phyloP scores from a whole-genome alignment of 2,113 vertebrate genomes.

The Cololabis saira region DNA sequence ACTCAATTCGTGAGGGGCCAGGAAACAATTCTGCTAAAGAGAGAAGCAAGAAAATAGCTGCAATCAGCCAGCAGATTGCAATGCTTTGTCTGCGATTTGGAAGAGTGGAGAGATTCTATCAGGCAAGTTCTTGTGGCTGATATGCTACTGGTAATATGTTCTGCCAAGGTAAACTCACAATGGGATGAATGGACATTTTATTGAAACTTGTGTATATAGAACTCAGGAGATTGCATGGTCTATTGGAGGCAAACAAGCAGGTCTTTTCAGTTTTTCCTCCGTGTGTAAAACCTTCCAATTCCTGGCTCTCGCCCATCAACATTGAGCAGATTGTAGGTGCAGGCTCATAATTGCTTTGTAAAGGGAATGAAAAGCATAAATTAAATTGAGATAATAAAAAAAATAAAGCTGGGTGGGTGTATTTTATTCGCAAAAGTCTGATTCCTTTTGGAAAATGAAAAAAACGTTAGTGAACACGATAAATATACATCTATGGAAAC shows the following conservation, averaged over 20 bases:
- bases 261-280: slow-evolving; percentile 29
- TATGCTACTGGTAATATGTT: slow-evolving; percentile 68
- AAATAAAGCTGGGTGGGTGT: no score
- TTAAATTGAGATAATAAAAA: no score
- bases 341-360: slow-evolving; percentile 1
- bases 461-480: slow-evolving; percentile 6
- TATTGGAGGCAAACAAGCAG: slow-evolving; percentile 58
- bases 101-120: slow-evolving; percentile 73
- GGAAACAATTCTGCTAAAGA: slow-evolving; percentile 71
- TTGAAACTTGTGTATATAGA: slow-evolving; percentile 54
- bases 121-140: slow-evolving; percentile 59
- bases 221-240: slow-evolving; percentile 49
- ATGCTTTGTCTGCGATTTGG: slow-evolving; percentile 74
- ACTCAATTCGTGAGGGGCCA: slow-evolving; percentile 64
- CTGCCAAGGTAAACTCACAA: slow-evolving; percentile 63
- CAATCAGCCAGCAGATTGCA: slow-evolving; percentile 72
- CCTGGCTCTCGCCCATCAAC: not conserved
- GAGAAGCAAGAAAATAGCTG: slow-evolving; percentile 68
- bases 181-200: slow-evolving; percentile 59
- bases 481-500: slow-evolving; percentile 36
- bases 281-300: slow-evolving; percentile 25
- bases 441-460: no score
- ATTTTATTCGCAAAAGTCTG: no score
- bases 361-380: not conserved
- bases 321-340: not conserved